Conservation (phyloP, 2,888 invertebrate species). For the Lissonota sp. region DNA sequence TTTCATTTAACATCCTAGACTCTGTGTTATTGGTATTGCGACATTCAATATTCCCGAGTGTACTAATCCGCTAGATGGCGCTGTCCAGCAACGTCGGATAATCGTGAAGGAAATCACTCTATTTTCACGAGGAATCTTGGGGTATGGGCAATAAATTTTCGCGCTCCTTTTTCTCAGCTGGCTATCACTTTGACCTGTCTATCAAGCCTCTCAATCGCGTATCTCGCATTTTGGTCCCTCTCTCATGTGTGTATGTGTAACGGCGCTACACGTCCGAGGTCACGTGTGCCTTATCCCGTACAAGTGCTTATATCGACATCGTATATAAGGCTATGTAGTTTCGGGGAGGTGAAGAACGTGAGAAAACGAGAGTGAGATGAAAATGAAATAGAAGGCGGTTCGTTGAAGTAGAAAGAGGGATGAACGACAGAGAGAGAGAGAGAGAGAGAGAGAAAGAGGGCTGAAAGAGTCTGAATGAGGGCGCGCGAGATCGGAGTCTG, state of each 20-base stretch:
- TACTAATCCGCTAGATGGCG: too few relatives aligned
- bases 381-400: constrained; percentile 1
- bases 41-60: too few relatives aligned
- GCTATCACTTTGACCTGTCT: background rate
- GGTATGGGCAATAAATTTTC: too few relatives aligned
- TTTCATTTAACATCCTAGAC: too few relatives aligned
- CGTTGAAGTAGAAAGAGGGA: background rate
- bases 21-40: too few relatives aligned
- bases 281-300: background rate
- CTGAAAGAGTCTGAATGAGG: constrained; percentile 37
- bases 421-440: constrained; percentile 1
- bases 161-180: too few relatives aligned
- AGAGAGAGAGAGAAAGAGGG: constrained; percentile 1
- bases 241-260: background rate
- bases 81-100: too few relatives aligned
- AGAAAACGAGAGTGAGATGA: constrained; percentile 44
- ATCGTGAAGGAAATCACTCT: too few relatives aligned
- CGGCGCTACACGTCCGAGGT: background rate
- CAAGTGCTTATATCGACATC: constrained; percentile 28
- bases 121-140: too few relatives aligned
- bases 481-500: constrained; percentile 14
- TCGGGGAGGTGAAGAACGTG: constrained; percentile 4
- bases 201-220: constrained; percentile 1
- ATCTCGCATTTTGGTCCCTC: background rate
- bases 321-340: constrained; percentile 1